Evolutionary conservation across 2,888 invertebrate species (phyloP), one percentile per base, ranked within the genome.

Genomic region (Criorhina ranunculi): DNA sequence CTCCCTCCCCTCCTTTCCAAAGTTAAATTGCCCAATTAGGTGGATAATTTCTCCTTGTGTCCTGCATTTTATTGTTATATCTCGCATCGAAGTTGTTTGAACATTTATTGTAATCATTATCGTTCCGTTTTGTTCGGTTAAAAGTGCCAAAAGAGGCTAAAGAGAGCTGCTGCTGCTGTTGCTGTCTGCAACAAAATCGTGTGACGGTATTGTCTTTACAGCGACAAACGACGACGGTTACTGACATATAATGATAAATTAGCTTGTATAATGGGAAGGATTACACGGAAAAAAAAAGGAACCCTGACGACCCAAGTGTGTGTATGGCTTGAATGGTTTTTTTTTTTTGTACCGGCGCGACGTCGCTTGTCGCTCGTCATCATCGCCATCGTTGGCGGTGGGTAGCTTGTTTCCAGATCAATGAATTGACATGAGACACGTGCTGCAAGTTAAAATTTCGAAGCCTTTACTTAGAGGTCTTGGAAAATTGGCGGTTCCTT

Each of bases 21-120:
- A 11, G n/a, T n/a, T 67, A 60, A 62, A 59, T 69, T 72, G 67
- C 62, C 59, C 49, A 85, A 85, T 85, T 85, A 79, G 31, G 85
- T 80, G 79, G 44, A 79, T 85, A 70, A 76, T 79, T 60, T 64
- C 55, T 19, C 11, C 19, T 8, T 17, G 17, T 15, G n/a, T 64
- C 59, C 37, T 59, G 70, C 59, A 46, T 70, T 85, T 70, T 85
- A 69, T 70, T 69, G 69, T 69, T 76, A 70, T 70, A 75, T 24
- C 24, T 4, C n/a, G 33, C 44, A 79, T 40, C n/a, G 33, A 69
- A 73, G 66, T 78, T 78, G 69, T 75, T 64, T 49, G 75, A 79
- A 70, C 75, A 85, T 79, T 85, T 85, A 85, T 85, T 85, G 70
- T 79, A 76, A 79, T 66, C 70, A 75, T 76, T 85, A 85, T 85